A percentile compares a stretch with the other conserved stretches of the same genome.
Conservation (phyloP, 2,888 invertebrate species). For the Agrochola lychnidis region DNA sequence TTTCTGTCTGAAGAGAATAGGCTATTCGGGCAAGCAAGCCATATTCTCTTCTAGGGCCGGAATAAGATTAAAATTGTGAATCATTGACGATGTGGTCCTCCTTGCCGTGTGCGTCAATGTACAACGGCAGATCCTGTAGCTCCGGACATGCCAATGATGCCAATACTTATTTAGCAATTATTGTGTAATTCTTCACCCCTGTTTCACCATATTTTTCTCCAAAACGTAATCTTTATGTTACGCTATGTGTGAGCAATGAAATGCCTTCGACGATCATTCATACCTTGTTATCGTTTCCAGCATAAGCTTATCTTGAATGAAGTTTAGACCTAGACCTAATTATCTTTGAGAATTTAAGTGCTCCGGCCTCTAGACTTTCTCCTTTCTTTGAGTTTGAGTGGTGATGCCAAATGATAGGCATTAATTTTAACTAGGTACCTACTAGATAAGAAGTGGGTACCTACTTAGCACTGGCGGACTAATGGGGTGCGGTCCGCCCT, state of each 20-base stretch:
- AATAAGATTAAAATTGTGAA: neutral
- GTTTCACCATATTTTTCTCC: constrained; percentile 33
- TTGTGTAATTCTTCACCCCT: constrained; percentile 29
- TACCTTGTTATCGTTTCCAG: neutral
- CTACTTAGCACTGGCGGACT: neutral
- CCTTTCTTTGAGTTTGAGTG: constrained; percentile 12
- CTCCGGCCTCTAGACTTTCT: neutral
- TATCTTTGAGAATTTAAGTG: neutral
- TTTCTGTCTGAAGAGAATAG: neutral
- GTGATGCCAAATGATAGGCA: neutral
- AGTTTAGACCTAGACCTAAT: neutral
- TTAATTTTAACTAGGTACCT: constrained; percentile 10
- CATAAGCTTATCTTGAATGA: constrained; percentile 16
- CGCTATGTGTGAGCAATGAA: neutral
- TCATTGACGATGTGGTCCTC: neutral
- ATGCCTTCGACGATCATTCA: neutral
- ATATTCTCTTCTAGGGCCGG: neutral
- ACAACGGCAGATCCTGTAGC: too few relatives aligned
- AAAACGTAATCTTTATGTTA: neutral
- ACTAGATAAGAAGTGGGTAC: constrained; percentile 10
- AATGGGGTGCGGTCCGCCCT: too few relatives aligned
- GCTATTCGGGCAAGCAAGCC: neutral
- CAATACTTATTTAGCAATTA: constrained; percentile 1
- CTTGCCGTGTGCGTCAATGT: constrained; percentile 18
- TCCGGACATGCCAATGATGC: too few relatives aligned